Percentiles rank a stretch among this genome's conserved stretches.
phyloP scores from a whole-genome alignment of 2,888 invertebrate genomes.

The Isoperla grammatica region DNA sequence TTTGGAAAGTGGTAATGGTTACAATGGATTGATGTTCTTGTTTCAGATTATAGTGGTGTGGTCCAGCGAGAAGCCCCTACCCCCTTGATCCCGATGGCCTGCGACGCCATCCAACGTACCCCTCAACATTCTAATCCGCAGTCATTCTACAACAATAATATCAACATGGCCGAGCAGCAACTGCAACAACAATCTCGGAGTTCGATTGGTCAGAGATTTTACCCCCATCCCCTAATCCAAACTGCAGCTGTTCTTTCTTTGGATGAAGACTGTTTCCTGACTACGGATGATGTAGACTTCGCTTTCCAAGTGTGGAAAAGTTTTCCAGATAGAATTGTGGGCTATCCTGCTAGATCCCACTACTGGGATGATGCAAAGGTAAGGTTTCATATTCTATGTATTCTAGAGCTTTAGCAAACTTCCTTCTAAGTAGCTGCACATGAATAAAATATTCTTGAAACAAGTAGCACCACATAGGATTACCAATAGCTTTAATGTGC shows the following conservation, averaged over 20 bases:
- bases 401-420: not conserved
- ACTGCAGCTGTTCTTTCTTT: constrained; percentile 87
- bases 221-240: constrained; percentile 76
- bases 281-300: constrained; percentile 91
- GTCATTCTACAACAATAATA: constrained; percentile 25
- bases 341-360: constrained; percentile 89
- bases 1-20: no score
- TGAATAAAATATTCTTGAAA: no score
- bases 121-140: constrained; percentile 43
- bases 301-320: constrained; percentile 90
- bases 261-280: constrained; percentile 86
- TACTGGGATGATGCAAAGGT: constrained; percentile 94
- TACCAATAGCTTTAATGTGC: no score
- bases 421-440: no score
- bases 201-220: constrained; percentile 77
- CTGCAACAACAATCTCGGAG: not conserved
- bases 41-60: constrained; percentile 71
- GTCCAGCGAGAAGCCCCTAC: constrained; percentile 66
- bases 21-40: not conserved
- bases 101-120: constrained; percentile 48
- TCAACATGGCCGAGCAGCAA: constrained; percentile 26
- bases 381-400: constrained; percentile 24
- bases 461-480: no score
- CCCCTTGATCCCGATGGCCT: constrained; percentile 64
- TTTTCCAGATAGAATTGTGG: constrained; percentile 92